phyloP scores from a whole-genome alignment of 2,888 invertebrate species.

The Beris morrisii region DNA sequence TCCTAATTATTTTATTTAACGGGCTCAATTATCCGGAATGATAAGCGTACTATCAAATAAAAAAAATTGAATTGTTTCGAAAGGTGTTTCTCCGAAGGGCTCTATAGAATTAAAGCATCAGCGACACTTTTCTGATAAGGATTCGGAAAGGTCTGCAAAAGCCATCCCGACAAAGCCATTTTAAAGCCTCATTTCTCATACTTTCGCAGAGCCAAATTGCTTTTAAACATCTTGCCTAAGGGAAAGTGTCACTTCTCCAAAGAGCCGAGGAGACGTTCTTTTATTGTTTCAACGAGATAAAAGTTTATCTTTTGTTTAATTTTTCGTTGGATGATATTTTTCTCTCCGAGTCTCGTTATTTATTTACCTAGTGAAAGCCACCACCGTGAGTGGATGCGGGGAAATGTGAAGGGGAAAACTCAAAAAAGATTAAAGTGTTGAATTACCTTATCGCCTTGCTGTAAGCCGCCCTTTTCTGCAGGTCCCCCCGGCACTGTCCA shows the following conservation, averaged over 20 bases:
- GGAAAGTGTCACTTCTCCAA: conserved; percentile 5
- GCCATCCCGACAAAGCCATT: conserved; percentile 4
- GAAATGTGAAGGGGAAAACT: not conserved
- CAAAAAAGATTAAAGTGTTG: not conserved
- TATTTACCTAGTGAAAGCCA: conserved; percentile 9
- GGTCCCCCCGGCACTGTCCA: conserved; percentile 92
- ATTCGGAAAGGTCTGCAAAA: not conserved
- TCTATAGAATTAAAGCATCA: too few species aligned
- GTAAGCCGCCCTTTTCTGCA: conserved; percentile 85
- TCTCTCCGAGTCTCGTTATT: conserved; percentile 25
- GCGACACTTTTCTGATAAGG: not conserved
- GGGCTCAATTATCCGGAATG: too few species aligned
- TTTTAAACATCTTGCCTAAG: conserved; percentile 9
- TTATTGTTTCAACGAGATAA: conserved; percentile 28
- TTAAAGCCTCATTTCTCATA: conserved; percentile 14
- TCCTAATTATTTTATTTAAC: too few species aligned
- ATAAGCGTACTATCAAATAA: too few species aligned
- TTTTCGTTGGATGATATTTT: too few species aligned
- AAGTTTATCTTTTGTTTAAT: conserved; percentile 19
- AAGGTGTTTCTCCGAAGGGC: too few species aligned
- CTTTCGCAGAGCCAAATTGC: conserved; percentile 11
- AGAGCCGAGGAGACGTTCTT: too few species aligned
- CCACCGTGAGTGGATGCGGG: not conserved
- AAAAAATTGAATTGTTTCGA: too few species aligned
- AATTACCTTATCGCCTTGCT: conserved; percentile 83